Conservation (phyloP, 2,888 invertebrate genomes). For the Gibbula magus region DNA sequence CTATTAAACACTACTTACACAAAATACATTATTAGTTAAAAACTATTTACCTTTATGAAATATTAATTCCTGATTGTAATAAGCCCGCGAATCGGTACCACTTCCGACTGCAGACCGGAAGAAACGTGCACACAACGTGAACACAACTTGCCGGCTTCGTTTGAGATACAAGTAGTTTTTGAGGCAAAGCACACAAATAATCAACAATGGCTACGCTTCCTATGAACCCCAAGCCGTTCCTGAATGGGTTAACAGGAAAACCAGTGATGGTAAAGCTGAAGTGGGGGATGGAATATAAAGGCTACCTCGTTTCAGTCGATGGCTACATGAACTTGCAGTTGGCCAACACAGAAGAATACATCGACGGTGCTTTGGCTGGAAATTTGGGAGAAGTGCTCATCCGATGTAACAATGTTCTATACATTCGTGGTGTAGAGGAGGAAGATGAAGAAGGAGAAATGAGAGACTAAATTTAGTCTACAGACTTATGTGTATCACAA, state of each 20-base stretch:
- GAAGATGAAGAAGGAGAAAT: constrained; percentile 95
- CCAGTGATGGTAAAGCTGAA: constrained; percentile 97
- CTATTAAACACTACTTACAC: too few species aligned
- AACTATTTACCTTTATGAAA: too few species aligned
- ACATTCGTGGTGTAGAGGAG: constrained; percentile 94
- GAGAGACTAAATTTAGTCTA: constrained; percentile 82
- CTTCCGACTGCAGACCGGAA: too few species aligned
- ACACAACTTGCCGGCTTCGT: too few species aligned
- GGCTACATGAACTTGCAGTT: constrained; percentile 98
- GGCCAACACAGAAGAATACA: constrained; percentile 97
- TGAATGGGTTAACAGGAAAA: constrained; percentile 98
- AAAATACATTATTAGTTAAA: too few species aligned
- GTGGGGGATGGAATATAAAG: constrained; percentile 99
- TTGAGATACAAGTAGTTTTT: too few species aligned
- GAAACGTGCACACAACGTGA: too few species aligned
- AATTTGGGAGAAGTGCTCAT: constrained; percentile 97
- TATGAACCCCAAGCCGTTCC: constrained; percentile 98
- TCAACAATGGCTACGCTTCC: constrained; percentile 61
- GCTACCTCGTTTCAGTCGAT: constrained; percentile 97
- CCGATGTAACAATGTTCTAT: constrained; percentile 93
- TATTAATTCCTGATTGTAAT: too few species aligned
- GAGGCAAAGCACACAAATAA: too few species aligned
- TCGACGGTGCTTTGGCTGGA: constrained; percentile 93
- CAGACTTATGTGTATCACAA: too few species aligned
- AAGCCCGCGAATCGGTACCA: too few species aligned